These are phyloP conservation scores for Trogon surrucura DNA, from an alignment of 2,113 vertebrate genomes.

Conservation along the genomic window DNA sequence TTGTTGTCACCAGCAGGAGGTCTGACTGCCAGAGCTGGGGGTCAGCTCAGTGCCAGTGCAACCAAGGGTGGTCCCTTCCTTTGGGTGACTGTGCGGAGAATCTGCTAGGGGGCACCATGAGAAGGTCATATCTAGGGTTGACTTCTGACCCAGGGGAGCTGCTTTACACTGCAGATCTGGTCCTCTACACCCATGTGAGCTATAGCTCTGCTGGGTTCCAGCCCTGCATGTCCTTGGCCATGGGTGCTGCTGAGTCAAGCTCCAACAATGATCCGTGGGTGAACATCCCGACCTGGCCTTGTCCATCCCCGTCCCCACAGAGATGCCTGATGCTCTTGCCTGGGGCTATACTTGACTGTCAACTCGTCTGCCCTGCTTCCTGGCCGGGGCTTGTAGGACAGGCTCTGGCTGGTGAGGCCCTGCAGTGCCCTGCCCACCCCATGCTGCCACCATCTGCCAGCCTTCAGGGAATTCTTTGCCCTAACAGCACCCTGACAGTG, in stretches of 20 bases:
- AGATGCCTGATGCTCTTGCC: neutral
- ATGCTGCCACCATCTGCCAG: no score
- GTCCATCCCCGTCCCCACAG: accelerated
- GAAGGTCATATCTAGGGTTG: neutral
- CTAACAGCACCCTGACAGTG: accelerated
- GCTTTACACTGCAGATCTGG: neutral
- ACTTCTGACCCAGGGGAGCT: neutral
- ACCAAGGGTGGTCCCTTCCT: neutral
- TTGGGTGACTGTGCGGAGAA: neutral
- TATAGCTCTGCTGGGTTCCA: neutral
- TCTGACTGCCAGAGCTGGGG: neutral
- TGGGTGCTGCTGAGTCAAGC: neutral
- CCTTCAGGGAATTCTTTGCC: neutral
- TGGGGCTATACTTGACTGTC: neutral
- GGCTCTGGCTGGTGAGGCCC: neutral
- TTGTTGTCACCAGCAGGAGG: neutral
- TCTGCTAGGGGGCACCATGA: neutral
- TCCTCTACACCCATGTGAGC: neutral
- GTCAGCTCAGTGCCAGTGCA: neutral
- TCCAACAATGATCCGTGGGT: neutral
- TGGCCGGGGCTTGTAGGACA: neutral
- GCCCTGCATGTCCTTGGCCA: neutral
- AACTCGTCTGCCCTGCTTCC: no score
- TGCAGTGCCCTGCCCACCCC: neutral
- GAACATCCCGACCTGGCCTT: neutral